phyloP scores from a whole-genome alignment of 2,888 invertebrate species.

The Dinocampus coccinellae region DNA sequence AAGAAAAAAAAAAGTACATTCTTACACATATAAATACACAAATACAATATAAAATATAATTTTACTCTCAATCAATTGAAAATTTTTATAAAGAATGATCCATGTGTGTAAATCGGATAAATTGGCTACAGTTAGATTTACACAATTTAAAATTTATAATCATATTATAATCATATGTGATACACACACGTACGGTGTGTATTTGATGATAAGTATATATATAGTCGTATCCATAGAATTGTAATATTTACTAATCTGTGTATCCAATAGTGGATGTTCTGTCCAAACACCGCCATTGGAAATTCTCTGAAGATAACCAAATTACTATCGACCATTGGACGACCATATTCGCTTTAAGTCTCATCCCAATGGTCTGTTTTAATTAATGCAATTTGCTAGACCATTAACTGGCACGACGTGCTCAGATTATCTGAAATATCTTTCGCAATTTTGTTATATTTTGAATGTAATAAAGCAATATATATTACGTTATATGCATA shows the following conservation, averaged over 20 bases:
- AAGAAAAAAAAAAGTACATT: constrained; percentile 1
- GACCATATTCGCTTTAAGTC: constrained; percentile 42
- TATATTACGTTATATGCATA: constrained; percentile 39
- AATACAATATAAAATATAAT: too few species aligned
- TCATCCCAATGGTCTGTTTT: constrained; percentile 46
- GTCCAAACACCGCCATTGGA: constrained; percentile 15
- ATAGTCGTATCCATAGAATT: not conserved
- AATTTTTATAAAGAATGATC: too few species aligned
- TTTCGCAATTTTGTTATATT: constrained; percentile 31
- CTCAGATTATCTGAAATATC: constrained; percentile 46
- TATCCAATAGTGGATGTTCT: constrained; percentile 13
- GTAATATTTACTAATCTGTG: not conserved
- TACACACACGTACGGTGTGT: not conserved
- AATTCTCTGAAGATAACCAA: constrained; percentile 48
- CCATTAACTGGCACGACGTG: constrained; percentile 50
- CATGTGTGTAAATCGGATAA: not conserved
- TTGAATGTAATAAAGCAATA: constrained; percentile 31
- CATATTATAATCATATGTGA: not conserved
- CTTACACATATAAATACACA: too few species aligned
- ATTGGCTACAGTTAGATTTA: not conserved
- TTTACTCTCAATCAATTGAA: too few species aligned
- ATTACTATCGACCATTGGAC: constrained; percentile 40
- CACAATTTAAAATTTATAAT: not conserved
- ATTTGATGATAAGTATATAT: not conserved
- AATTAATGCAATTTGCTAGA: constrained; percentile 55